Conservation (phyloP, 2,113 vertebrate species). For the Myotis lucifugus region DNA sequence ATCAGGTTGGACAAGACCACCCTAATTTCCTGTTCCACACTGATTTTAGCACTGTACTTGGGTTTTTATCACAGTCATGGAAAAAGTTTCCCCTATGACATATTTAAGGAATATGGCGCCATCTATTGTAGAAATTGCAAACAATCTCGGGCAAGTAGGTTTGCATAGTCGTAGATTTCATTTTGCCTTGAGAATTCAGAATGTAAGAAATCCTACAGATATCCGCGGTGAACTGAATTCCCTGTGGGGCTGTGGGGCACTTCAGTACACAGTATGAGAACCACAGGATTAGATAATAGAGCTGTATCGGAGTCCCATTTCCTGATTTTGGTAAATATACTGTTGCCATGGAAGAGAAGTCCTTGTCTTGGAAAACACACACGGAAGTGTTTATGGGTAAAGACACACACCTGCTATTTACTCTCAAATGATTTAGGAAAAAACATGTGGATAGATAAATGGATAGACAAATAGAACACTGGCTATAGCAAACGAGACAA, state of each 20-base stretch:
- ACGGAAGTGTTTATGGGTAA: background rate
- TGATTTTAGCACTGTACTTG: background rate
- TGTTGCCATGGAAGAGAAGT: background rate
- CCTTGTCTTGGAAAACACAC: background rate
- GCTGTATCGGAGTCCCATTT: background rate
- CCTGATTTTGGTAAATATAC: background rate
- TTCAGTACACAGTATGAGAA: background rate
- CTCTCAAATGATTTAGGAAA: conserved; percentile 16
- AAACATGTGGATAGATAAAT: too few species aligned
- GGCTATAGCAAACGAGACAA: background rate
- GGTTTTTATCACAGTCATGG: background rate
- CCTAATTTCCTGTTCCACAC: background rate
- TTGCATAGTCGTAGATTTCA: background rate
- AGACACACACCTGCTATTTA: conserved; percentile 7
- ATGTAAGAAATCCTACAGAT: background rate
- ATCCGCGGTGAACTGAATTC: background rate
- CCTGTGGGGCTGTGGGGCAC: background rate
- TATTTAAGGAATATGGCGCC: conserved; percentile 28
- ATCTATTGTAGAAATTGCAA: conserved; percentile 64
- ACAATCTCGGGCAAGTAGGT: background rate
- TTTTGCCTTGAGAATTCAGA: conserved; percentile 30
- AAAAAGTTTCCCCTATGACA: too few species aligned
- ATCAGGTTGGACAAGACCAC: background rate
- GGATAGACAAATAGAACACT: background rate
- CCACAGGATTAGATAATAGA: background rate